Evolutionary conservation across 2,797 vertebrate genomes (phyloP), one percentile per base, ranked within the genome.

Genomic region (Clarias laeviceps): DNA sequence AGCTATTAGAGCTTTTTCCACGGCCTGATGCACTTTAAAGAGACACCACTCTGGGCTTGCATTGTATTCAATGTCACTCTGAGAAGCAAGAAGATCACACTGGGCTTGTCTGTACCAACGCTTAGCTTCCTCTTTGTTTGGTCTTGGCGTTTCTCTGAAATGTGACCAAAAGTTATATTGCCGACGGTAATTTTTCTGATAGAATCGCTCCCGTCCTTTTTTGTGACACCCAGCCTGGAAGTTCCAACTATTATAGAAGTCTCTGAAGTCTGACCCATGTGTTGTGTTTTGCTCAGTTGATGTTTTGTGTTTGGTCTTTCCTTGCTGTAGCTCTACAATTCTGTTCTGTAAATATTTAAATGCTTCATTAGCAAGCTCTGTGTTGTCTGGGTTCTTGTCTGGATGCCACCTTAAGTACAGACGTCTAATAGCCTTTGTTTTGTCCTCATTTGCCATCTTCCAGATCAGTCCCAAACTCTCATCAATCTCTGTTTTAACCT

Each of bases 51-150:
- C 96, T 3, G 94, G 94, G 84, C 89, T 93, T 0, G 66, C 78
- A 5, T 29, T n/a, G 56, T 82, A 87, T 24, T 84, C 89, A 4
- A 45, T 88, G 56, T 93, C 94, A 15, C 90, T 91, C 34, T 87
- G 8, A 62, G 95, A 95, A n/a, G 96, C 94, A 17, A 54, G 82
- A 17, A 96, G 91, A 89, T 97, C 96, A 61, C 95, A 95, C 62
- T 91, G 91, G 57, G 96, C 95, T 92, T 97, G 96, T 88, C 85
- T 92, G 27, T 87, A 92, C 96, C 96, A 96, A 54, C 95, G 94
- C 0, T 89, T 84, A 61, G 95, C 96, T 87, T 97, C 95, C 22
- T 88, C 61, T 87, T 11, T 91, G 90, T 95, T 77, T 1, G 94
- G 94, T 77, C 20, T 92, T 6, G 94, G 93, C 24, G 93, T 82